phyloP scores from a whole-genome alignment of 2,113 vertebrate genomes.

The Tupaia tana region DNA sequence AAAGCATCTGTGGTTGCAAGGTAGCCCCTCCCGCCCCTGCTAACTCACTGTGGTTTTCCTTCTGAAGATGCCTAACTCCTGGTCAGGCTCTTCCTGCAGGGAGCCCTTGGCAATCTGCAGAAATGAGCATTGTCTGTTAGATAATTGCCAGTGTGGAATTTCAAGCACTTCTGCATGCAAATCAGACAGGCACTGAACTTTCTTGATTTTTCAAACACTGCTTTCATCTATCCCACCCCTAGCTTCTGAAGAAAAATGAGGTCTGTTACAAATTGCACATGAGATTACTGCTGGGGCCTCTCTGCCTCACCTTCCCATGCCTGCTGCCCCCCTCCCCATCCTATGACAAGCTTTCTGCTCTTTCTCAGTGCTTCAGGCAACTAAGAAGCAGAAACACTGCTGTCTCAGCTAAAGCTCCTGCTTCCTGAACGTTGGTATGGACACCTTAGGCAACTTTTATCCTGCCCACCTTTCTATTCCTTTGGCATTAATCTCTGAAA shows the following conservation, averaged over 20 bases:
- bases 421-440: not conserved
- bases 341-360: no score
- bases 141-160: conserved; percentile 67
- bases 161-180: conserved; percentile 67
- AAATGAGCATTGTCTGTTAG: conserved; percentile 47
- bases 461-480: not conserved
- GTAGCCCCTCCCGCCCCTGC: not conserved
- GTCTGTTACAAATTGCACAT: not conserved
- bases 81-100: not conserved
- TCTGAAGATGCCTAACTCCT: conserved; percentile 30
- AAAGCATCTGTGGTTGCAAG: conserved; percentile 73
- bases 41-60: not conserved
- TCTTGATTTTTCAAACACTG: not conserved
- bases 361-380: not conserved
- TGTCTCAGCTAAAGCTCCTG: not conserved
- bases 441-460: not conserved
- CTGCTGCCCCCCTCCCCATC: accelerated
- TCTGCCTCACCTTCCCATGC: not conserved
- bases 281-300: not conserved
- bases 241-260: conserved; percentile 1
- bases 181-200: not conserved
- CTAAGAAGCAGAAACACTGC: not conserved
- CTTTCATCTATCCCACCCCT: not conserved
- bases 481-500: not conserved
- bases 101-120: conserved; percentile 61